phyloP scores from a whole-genome alignment of 2,888 invertebrate genomes.

The Sisyra terminalis region DNA sequence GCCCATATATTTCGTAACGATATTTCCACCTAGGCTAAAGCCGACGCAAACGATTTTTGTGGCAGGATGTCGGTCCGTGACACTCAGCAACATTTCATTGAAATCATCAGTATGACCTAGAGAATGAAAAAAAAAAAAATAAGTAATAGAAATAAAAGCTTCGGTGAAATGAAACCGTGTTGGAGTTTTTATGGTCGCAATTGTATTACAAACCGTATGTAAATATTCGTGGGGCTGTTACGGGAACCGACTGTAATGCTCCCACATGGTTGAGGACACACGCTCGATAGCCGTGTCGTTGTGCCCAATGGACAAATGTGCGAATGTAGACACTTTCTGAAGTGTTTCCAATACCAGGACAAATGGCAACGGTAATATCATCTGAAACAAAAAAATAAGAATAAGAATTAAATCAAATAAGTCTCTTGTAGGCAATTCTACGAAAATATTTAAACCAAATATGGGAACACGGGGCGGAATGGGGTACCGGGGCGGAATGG shows the following conservation, averaged over 20 bases:
- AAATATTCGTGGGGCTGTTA: slow-evolving; percentile 79
- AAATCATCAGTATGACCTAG: slow-evolving; percentile 82
- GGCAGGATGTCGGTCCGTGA: slow-evolving; percentile 54
- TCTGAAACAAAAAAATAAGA: slow-evolving; percentile 34
- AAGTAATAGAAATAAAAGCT: background rate
- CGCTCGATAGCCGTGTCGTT: slow-evolving; percentile 80
- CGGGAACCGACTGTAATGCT: slow-evolving; percentile 66
- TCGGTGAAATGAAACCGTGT: background rate
- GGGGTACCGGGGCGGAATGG: too few relatives aligned
- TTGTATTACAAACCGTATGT: slow-evolving; percentile 60
- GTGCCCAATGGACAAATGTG: slow-evolving; percentile 84
- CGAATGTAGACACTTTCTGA: slow-evolving; percentile 90
- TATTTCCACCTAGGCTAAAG: slow-evolving; percentile 86
- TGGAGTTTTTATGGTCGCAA: slow-evolving; percentile 1
- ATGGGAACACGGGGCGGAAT: too few relatives aligned
- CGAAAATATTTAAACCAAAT: too few relatives aligned
- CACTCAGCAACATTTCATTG: slow-evolving; percentile 61
- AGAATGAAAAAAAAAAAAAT: slow-evolving; percentile 1
- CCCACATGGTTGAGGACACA: slow-evolving; percentile 91
- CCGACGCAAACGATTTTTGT: slow-evolving; percentile 73
- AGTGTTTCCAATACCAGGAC: slow-evolving; percentile 86
- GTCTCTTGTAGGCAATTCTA: too few relatives aligned
- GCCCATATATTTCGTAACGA: slow-evolving; percentile 84
- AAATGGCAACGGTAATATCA: slow-evolving; percentile 75
- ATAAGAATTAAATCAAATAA: too few relatives aligned